Evolutionary conservation across 2,113 vertebrate genomes (phyloP).

Genomic region (Heptranchias perlo): DNA sequence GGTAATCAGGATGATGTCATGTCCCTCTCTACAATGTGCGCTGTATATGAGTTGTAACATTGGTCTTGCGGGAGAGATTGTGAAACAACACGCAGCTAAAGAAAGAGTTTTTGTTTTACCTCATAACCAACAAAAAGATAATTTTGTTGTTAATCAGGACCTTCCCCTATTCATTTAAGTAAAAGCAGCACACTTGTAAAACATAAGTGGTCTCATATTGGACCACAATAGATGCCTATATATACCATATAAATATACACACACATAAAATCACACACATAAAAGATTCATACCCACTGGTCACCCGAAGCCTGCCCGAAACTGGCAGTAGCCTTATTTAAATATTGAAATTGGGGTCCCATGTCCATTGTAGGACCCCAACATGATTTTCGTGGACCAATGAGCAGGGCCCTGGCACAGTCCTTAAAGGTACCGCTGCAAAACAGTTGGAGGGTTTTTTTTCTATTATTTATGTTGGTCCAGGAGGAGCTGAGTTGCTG

Average conservation of each 20-base stretch:
- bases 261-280: not conserved
- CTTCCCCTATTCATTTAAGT: not conserved
- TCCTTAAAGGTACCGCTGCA: not conserved
- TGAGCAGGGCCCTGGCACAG: not conserved
- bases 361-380: not conserved
- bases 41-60: not conserved
- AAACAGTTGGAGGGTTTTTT: not conserved
- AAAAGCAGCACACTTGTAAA: not conserved
- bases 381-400: not conserved
- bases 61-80: conserved; percentile 19
- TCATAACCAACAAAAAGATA: not conserved
- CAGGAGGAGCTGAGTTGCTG: not conserved
- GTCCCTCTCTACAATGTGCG: not conserved
- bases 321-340: no score
- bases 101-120: conserved; percentile 6
- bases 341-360: not conserved
- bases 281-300: not conserved
- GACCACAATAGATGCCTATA: not conserved
- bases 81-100: conserved; percentile 1
- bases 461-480: not conserved
- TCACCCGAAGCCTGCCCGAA: not conserved
- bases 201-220: not conserved
- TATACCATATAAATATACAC: not conserved
- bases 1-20: conserved; percentile 38
- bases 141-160: not conserved